phyloP scores from a whole-genome alignment of 2,888 invertebrate genomes.

The Leptinotarsa peninsularis region DNA sequence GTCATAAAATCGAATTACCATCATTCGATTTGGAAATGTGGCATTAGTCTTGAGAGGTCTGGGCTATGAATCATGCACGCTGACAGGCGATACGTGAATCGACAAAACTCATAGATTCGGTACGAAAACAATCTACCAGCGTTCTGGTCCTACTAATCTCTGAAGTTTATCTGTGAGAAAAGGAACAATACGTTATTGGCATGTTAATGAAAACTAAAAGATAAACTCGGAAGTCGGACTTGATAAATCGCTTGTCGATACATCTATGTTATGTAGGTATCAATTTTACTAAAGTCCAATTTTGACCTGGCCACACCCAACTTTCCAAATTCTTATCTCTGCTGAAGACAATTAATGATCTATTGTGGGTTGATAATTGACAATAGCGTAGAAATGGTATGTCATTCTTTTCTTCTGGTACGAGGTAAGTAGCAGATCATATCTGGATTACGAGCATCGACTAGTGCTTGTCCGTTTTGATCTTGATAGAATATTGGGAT shows the following conservation, averaged over 20 bases:
- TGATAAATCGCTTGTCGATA: conserved; percentile 41
- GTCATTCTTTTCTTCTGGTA: conserved; percentile 35
- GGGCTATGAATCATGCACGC: neutral
- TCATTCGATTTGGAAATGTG: conserved; percentile 35
- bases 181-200: conserved; percentile 5
- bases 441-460: neutral
- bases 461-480: neutral
- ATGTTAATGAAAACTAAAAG: conserved; percentile 16
- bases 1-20: conserved; percentile 39
- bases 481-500: neutral
- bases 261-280: conserved; percentile 39
- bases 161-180: conserved; percentile 6
- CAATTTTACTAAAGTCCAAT: conserved; percentile 40
- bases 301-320: conserved; percentile 48
- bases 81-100: conserved; percentile 8
- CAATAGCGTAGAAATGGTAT: conserved; percentile 44
- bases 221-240: conserved; percentile 9
- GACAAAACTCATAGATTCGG: neutral
- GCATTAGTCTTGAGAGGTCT: conserved; percentile 7
- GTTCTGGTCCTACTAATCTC: neutral
- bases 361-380: conserved; percentile 50
- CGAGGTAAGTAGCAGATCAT: conserved; percentile 6
- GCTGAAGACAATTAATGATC: conserved; percentile 55
- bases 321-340: conserved; percentile 54
- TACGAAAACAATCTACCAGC: neutral